Conservation (phyloP, 2,113 vertebrate species). For the Rhinoptilus africanus region DNA sequence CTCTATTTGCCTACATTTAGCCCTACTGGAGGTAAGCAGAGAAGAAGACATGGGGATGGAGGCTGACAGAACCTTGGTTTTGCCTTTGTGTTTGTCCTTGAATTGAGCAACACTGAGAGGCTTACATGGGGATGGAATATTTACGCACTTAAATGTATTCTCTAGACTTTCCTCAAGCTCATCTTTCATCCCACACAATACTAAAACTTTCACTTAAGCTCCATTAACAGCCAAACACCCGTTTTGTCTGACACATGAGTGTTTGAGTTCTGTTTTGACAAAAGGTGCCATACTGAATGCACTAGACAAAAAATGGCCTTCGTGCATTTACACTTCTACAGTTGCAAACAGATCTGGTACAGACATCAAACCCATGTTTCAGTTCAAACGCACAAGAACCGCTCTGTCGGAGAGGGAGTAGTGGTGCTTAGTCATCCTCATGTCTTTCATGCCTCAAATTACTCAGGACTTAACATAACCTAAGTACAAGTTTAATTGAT, state of each 20-base stretch:
- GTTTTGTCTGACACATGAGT: background rate
- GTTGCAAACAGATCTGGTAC: background rate
- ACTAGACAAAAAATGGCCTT: background rate
- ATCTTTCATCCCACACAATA: background rate
- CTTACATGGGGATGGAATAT: background rate
- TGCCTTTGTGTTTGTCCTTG: background rate
- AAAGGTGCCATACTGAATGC: slow-evolving; percentile 9
- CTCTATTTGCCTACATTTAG: background rate
- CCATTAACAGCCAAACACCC: background rate
- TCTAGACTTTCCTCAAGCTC: background rate
- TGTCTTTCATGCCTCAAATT: background rate
- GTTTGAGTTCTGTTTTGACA: background rate
- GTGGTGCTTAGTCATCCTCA: background rate
- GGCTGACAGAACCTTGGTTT: background rate
- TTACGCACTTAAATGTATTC: background rate
- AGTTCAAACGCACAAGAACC: background rate
- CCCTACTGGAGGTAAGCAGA: background rate
- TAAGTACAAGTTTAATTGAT: background rate
- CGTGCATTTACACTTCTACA: background rate
- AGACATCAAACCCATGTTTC: background rate
- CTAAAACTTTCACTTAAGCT: background rate
- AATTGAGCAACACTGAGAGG: background rate
- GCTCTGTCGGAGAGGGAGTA: accelerated
- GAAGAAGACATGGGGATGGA: background rate
- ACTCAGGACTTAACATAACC: background rate